These are phyloP conservation scores for Dunckerocampus dactyliophorus DNA, from an alignment of 2,113 vertebrate species.

Conservation along the genomic window DNA sequence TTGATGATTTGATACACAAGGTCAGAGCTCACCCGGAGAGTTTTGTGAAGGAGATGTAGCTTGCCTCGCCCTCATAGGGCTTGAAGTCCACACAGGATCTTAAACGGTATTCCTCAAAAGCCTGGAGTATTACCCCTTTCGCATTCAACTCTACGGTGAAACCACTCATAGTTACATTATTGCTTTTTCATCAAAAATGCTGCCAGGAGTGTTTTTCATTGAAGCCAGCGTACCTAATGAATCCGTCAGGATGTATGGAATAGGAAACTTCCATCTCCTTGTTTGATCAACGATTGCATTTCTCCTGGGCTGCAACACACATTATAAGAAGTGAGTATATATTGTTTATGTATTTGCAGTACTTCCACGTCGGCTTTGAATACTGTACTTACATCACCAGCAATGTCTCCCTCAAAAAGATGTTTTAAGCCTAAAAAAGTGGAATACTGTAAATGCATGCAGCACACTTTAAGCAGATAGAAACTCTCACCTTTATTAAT, in stretches of 20 bases:
- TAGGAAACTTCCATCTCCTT: constrained; percentile 81
- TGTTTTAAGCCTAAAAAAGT: constrained; percentile 47
- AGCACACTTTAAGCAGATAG: too few relatives aligned
- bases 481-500: constrained; percentile 63
- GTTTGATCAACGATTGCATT: constrained; percentile 77
- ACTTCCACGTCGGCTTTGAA: background rate
- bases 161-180: background rate
- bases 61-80: constrained; percentile 83
- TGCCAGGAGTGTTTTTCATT: constrained; percentile 14
- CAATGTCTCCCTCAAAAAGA: constrained; percentile 73
- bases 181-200: background rate
- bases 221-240: too few relatives aligned
- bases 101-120: constrained; percentile 87
- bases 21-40: constrained; percentile 74
- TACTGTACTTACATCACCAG: constrained; percentile 57
- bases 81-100: constrained; percentile 94
- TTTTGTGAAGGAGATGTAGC: constrained; percentile 80
- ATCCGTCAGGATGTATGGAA: constrained; percentile 86
- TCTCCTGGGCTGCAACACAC: constrained; percentile 63
- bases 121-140: constrained; percentile 85
- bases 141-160: constrained; percentile 69
- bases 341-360: background rate
- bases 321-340: background rate
- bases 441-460: background rate
- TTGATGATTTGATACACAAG: background rate